Percentiles rank a stretch among this genome's conserved stretches.
phyloP scores from a whole-genome alignment of 1,140 invertebrate genomes.

The Panulirus ornatus region DNA sequence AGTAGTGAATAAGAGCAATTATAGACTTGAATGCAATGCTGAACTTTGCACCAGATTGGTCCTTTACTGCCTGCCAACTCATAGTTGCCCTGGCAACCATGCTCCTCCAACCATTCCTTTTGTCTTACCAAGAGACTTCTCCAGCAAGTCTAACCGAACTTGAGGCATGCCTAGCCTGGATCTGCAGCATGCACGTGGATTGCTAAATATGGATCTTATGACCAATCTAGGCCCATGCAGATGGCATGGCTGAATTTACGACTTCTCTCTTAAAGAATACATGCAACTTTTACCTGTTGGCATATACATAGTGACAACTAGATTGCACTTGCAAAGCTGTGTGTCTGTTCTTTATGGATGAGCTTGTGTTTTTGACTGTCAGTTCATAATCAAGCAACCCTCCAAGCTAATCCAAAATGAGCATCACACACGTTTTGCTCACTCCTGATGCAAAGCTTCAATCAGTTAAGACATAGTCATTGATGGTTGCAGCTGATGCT shows the following conservation, averaged over 20 bases:
- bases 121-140: conserved; percentile 62
- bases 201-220: conserved; percentile 48
- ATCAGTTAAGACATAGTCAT: background rate
- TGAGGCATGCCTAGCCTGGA: conserved; percentile 64
- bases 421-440: conserved; percentile 31
- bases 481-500: background rate
- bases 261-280: conserved; percentile 25
- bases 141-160: conserved; percentile 58
- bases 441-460: conserved; percentile 48
- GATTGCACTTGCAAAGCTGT: conserved; percentile 67
- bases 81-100: conserved; percentile 41
- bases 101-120: conserved; percentile 37
- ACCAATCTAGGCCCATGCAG: conserved; percentile 60
- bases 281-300: conserved; percentile 63
- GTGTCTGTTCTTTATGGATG: conserved; percentile 15
- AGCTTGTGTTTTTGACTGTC: background rate
- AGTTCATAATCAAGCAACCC: background rate
- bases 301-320: conserved; percentile 70
- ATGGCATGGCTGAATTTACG: background rate
- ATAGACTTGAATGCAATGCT: conserved; percentile 46
- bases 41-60: conserved; percentile 38
- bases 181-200: conserved; percentile 46
- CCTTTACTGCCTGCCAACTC: conserved; percentile 38
- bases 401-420: conserved; percentile 2
- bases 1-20: conserved; percentile 35